Percentiles rank a stretch among this genome's conserved stretches.
These are phyloP conservation scores for Ochropacha duplaris DNA, from an alignment of 2,888 invertebrate species.

Conservation along the genomic window DNA sequence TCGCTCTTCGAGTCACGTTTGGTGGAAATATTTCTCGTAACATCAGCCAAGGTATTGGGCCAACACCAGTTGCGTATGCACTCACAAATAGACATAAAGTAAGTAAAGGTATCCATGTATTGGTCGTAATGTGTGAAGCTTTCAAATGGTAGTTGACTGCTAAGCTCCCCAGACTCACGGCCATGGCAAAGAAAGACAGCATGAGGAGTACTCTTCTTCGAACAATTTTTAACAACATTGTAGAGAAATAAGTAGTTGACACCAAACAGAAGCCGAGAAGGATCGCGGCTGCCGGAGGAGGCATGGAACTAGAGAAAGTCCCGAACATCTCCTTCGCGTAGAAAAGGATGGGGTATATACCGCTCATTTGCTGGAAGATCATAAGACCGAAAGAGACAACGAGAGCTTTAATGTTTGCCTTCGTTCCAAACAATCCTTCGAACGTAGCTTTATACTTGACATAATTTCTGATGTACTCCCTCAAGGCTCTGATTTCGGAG, in stretches of 20 bases:
- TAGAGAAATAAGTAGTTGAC: conserved; percentile 81
- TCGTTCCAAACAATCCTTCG: conserved; percentile 66
- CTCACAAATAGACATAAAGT: conserved; percentile 82
- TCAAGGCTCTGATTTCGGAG: conserved; percentile 78
- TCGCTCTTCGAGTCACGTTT: conserved; percentile 84
- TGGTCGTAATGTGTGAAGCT: conserved; percentile 43
- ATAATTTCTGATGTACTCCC: conserved; percentile 71
- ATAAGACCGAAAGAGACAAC: conserved; percentile 83
- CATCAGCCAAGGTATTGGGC: conserved; percentile 89
- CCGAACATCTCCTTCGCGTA: conserved; percentile 82
- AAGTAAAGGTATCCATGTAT: conserved; percentile 82
- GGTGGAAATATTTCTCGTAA: conserved; percentile 86
- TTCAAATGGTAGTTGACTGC: conserved; percentile 75
- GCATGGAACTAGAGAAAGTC: conserved; percentile 65
- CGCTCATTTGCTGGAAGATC: conserved; percentile 85
- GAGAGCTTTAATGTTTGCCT: conserved; percentile 70
- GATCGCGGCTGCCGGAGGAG: conserved; percentile 74
- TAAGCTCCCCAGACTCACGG: conserved; percentile 73
- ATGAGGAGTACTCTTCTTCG: conserved; percentile 85
- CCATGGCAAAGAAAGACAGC: conserved; percentile 83
- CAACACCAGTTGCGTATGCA: conserved; percentile 86
- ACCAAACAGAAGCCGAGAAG: conserved; percentile 85
- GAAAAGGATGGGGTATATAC: conserved; percentile 84
- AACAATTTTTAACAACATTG: conserved; percentile 82
- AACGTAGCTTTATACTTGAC: conserved; percentile 70